Conservation (phyloP, 2,113 vertebrate genomes). For the Dendrocopos noguchii region DNA sequence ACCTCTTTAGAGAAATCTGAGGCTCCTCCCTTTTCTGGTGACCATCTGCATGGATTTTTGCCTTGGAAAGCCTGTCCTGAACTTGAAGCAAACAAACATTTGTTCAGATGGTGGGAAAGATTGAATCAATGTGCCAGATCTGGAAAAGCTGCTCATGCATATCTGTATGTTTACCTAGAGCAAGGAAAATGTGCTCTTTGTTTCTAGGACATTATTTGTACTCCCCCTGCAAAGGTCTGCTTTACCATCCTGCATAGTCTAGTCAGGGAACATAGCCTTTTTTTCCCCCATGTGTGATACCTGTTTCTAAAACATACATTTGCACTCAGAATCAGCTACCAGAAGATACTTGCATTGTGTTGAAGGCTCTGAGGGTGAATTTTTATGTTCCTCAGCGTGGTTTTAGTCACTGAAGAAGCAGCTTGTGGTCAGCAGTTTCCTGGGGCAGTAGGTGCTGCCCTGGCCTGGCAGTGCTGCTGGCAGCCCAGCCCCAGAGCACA, state of each 20-base stretch:
- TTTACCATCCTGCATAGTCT: neutral
- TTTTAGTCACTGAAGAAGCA: neutral
- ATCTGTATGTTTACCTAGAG: constrained; percentile 25
- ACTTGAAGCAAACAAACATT: constrained; percentile 51
- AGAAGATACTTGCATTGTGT: neutral
- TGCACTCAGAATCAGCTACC: neutral
- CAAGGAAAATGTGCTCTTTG: constrained; percentile 18
- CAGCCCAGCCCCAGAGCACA: neutral
- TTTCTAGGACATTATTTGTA: constrained; percentile 10
- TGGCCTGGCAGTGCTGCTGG: rapidly evolving
- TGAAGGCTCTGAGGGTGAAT: neutral
- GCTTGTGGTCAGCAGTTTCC: neutral
- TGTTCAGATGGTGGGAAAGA: constrained; percentile 30
- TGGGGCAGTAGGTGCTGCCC: neutral
- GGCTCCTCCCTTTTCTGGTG: constrained; percentile 13
- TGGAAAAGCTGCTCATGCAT: neutral
- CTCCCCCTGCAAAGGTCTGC: neutral
- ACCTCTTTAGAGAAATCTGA: constrained; percentile 32
- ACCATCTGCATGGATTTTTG: constrained; percentile 68
- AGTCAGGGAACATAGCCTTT: neutral
- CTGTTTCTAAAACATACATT: rapidly evolving
- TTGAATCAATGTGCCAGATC: constrained; percentile 14
- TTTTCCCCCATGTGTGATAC: neutral
- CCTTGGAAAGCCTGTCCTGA: constrained; percentile 45
- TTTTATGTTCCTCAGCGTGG: rapidly evolving